Evolutionary conservation across 2,797 vertebrate genomes (phyloP), one percentile per base, ranked within the genome.

Genomic region (Urocyon cinereoargenteus): DNA sequence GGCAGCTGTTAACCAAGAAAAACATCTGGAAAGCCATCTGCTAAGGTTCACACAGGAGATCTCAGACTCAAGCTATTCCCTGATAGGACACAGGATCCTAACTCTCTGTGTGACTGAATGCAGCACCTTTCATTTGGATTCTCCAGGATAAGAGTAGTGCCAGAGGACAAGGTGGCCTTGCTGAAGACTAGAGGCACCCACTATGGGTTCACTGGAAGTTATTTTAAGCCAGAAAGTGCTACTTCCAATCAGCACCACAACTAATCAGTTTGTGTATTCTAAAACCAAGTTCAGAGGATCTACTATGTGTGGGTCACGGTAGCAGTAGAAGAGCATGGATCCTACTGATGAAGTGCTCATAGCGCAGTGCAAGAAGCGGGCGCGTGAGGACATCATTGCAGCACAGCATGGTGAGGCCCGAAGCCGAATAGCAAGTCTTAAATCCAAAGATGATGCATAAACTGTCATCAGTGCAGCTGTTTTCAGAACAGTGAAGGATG

Each of bases 1-100:
- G 11, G 19, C 73, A 81, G 53, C 70, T 91, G 40, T 95, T 97
- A 92, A 94, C 88, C 55, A 97, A n/a, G 26, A 83, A 84, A 86
- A 97, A 96, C 96, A 98, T 97, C 97, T 97, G 95, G 96, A 87
- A 84, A 95, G 59, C 97, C 97, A 96, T 96, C 97, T 98, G 97
- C 90, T 84, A 1, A 49, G 28, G 62, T 96, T 95, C 87, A 81
- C 0, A 0, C 68, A 28, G 77, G 57, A 28, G 70, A 72, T 90
- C 19, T 79, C 13, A 62, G 16, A 61, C 36, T 70, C 78, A 36
- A 1, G 59, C 57, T 90, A 14, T 84, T 94, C 57, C 90, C 94
- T 68, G 15, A 40, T 49, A 28, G 83, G 36, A 66, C 81, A 75
- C 49, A 64, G n/a, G 70, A 75, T 79, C 90, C 90, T 94, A 34